Evolutionary conservation across 1,140 invertebrate species (phyloP), one percentile per base, ranked within the genome.

Genomic region (Drosophila serrata): DNA sequence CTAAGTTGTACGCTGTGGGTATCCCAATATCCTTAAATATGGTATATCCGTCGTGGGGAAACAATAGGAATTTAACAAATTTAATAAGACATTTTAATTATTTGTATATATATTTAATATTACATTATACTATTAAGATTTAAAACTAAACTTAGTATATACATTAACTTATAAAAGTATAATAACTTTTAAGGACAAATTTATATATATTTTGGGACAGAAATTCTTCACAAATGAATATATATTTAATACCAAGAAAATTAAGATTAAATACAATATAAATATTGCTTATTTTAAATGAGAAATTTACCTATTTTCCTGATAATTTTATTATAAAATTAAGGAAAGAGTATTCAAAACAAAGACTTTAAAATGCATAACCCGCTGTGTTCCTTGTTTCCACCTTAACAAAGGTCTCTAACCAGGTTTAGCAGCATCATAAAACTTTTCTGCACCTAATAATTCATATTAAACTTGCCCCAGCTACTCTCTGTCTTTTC

Each of bases 391-490:
- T n/a, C 17, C 29, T 39, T 24, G 31, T 27, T 43, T 15, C 9
- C 59, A 35, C 46, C 56, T 57, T 67, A 51, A 42, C 64, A 59
- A 61, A 61, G 61, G 60, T 69, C 46, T 42, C 48, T 56, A 61
- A 51, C 49, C 55, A 63, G 40, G 55, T 64, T 46, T 65, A 53
- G 63, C 43, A 43, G 58, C 75, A 62, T 68, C 77, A 88, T 90
- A 73, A 69, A 90, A 90, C 85, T 88, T 88, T 90, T 79, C 77
- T 68, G 69, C 85, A 90, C 85, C 75, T 90, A 81, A 90, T 90
- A 90, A 85, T 81, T 90, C 85, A 90, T 90, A 82, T 90, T 90
- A 90, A 90, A 90, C 81, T 81, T 84, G 48, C 49, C 49, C 74
- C 58, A 31, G 46, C 49, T 15, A 40, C 22, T 48, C 39, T 11